phyloP scores from a whole-genome alignment of 2,888 invertebrate species.

The Deilephila porcellus region DNA sequence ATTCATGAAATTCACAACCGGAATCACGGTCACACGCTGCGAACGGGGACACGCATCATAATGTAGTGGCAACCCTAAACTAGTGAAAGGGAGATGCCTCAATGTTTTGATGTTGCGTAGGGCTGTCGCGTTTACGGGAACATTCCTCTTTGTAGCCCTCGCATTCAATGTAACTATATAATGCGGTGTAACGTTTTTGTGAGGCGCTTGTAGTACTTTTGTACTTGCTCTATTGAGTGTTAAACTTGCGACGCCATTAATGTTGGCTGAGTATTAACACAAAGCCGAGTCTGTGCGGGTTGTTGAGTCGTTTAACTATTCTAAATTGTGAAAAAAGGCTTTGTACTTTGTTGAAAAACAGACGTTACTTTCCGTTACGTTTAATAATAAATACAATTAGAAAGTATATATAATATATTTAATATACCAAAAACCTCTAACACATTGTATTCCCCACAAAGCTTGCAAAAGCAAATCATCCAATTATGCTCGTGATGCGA shows the following conservation, averaged over 20 bases:
- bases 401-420: too few relatives aligned
- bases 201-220: constrained; percentile 12
- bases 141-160: constrained; percentile 23
- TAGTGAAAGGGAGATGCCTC: constrained; percentile 10
- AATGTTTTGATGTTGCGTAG: constrained; percentile 26
- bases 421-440: too few relatives aligned
- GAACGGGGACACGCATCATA: not conserved
- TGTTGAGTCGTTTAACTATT: not conserved
- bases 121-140: constrained; percentile 24
- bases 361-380: too few relatives aligned
- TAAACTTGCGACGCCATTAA: constrained; percentile 20
- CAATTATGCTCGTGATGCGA: not conserved
- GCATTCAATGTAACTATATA: constrained; percentile 24
- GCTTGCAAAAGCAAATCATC: not conserved
- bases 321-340: not conserved
- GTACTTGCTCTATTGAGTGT: constrained; percentile 22
- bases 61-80: constrained; percentile 3
- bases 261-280: constrained; percentile 11
- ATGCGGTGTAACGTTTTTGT: constrained; percentile 19
- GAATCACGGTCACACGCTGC: not conserved
- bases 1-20: not conserved
- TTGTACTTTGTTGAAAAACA: not conserved
- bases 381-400: too few relatives aligned
- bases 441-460: not conserved
- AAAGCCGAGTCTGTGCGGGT: not conserved